Evolutionary conservation across 1,140 invertebrate species (phyloP), one percentile per base, ranked within the genome.

Genomic region (Bombus impatiens): DNA sequence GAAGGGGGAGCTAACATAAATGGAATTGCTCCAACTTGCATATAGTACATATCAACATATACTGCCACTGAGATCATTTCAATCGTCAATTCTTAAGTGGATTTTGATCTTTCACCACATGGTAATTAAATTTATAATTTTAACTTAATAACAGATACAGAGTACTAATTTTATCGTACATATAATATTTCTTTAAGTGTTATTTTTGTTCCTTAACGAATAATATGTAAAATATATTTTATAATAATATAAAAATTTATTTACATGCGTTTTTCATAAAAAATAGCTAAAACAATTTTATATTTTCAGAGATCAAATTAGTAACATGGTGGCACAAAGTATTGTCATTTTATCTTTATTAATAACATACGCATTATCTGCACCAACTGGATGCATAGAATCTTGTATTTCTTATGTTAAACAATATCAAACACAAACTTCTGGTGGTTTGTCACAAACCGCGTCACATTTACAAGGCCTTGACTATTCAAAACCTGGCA

Each of bases 1-100:
- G 84, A 90, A 88, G 89, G 87, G 91, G 87, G 83, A 91, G 81
- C 91, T 87, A 86, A 92, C 93, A 94, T 95, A 95, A 94, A 94
- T 94, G 89, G 92, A 94, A 94, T 93, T 91, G 94, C 91, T 84
- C 86, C 87, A 93, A 89, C 91, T 91, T 87, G 87, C 76, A 82
- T 89, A 71, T 79, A 88, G 86, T 94, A 92, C 82, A 93, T 92
- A 88, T 92, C 86, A 85, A 84, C 74, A 86, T 89, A 90, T 88
- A 88, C 89, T 92, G 93, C 83, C 72, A 91, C 82, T 82, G 90
- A 89, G 89, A 94, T 92, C 92, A 93, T 90, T 87, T 89, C 77
- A 28, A 85, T 82, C 80, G 35, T 65, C 28, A 47, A 32, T n/a
- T 53, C 53, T 65, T 68, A 78, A 84, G 67, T 83, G 82, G n/a